phyloP scores from a whole-genome alignment of 2,113 vertebrate genomes.

The Eulacestoma nigropectus region DNA sequence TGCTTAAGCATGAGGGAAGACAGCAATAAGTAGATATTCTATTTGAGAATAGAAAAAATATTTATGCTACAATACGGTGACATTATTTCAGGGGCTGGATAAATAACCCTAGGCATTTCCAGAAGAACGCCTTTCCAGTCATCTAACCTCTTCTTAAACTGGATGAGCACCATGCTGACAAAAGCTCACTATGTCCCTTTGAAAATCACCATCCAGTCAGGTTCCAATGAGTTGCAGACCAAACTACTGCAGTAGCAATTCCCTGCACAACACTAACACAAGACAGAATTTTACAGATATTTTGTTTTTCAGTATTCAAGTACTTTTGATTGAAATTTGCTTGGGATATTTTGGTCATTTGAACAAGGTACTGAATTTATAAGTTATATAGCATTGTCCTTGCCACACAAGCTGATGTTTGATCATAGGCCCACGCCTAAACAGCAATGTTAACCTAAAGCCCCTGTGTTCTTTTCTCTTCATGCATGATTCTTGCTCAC shows the following conservation, averaged over 20 bases:
- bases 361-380: not conserved
- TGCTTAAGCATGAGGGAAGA: not conserved
- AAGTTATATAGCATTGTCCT: not conserved
- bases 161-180: not conserved
- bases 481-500: constrained; percentile 8
- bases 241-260: not conserved
- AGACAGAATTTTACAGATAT: not conserved
- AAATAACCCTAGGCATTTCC: not conserved
- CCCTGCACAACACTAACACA: not conserved
- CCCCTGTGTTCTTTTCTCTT: constrained; percentile 2
- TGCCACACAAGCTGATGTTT: not conserved
- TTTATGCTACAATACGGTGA: not conserved
- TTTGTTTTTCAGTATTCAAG: not conserved
- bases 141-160: not conserved
- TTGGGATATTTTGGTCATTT: not conserved
- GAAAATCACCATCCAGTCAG: not conserved
- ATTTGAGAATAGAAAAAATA: not conserved
- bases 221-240: not conserved
- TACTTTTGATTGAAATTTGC: not conserved
- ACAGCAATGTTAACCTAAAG: not conserved
- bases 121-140: not conserved
- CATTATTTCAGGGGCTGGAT: not conserved
- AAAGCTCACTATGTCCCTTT: not conserved
- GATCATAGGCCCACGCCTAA: not conserved
- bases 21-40: not conserved